Base-by-base conservation (phyloP, 1,140 invertebrate species). In the Drusus annulatus region DNA sequence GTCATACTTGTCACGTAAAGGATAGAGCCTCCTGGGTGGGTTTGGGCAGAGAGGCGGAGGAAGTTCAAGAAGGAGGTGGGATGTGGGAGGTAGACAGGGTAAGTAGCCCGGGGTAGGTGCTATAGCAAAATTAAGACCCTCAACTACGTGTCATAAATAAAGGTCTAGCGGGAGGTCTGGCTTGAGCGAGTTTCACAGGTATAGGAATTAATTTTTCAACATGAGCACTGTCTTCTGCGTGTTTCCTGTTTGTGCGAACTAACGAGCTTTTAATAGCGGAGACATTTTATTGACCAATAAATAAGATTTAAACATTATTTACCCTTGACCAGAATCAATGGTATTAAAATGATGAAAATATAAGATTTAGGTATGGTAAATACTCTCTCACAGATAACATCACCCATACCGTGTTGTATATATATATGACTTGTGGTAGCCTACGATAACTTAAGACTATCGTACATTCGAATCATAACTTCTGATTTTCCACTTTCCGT, bases 61-160 rank as follows among this genome's bases (percentile, higher is more conserved):
- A 23, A 16, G 60, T n/a, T n/a, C n/a, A n/a, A n/a, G n/a, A n/a
- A n/a, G n/a, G n/a, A n/a, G n/a, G n/a, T n/a, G n/a, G n/a, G n/a
- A n/a, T n/a, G n/a, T n/a, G n/a, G n/a, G n/a, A 15, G n/a, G 21
- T 15, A 19, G 21, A 5, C 3, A 25, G 25, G 63, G n/a, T 36
- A 45, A 15, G 25, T 17, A 25, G 6, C 17, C 60, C 3, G 25
- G 62, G 62, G 62, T 65, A 69, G 36, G 36, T 68, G 31, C 65
- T 19, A 51, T 69, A 69, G 51, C 36, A 36, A 69, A 69, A 69
- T 69, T 69, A 69, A 69, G 31, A 69, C 31, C 65, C 36, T 28
- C 36, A 36, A 28, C 31, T 69, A 69, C 65, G 65, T 69, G 65
- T 19, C 19, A 21, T 69, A 69, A 69, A 69, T 69, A 69, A 69